Conservation (phyloP, 2,888 invertebrate species). For the Trachelus tabidus region DNA sequence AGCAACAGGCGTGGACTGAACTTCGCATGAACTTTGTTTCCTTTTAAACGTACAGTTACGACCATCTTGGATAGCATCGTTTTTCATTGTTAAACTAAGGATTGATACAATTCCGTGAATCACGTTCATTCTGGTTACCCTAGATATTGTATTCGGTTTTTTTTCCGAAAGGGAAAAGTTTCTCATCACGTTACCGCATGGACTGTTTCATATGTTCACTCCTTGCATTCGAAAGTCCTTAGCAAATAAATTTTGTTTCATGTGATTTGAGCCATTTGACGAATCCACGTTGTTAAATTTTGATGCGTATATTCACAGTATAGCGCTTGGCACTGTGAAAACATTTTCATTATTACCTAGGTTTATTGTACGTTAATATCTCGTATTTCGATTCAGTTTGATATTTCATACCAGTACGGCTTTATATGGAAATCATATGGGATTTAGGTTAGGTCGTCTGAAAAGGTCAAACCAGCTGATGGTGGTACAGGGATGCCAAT, state of each 20-base stretch:
- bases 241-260: background rate
- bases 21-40: background rate
- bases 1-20: constrained; percentile 32
- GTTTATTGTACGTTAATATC: background rate
- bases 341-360: background rate
- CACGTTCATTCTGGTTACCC: background rate
- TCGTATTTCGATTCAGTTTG: background rate
- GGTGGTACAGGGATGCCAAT: background rate
- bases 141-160: background rate
- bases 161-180: background rate
- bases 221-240: background rate
- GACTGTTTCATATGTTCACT: background rate
- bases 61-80: background rate
- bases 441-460: background rate
- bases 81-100: background rate
- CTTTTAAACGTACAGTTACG: background rate
- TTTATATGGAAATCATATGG: background rate
- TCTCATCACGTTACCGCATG: background rate
- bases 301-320: too few relatives aligned
- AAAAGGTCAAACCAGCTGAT: background rate
- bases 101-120: background rate
- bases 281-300: too few relatives aligned
- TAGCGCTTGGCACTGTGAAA: background rate
- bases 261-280: background rate
- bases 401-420: background rate